Base-by-base conservation (phyloP, 2,113 vertebrate species). In the Loxodonta africana region DNA sequence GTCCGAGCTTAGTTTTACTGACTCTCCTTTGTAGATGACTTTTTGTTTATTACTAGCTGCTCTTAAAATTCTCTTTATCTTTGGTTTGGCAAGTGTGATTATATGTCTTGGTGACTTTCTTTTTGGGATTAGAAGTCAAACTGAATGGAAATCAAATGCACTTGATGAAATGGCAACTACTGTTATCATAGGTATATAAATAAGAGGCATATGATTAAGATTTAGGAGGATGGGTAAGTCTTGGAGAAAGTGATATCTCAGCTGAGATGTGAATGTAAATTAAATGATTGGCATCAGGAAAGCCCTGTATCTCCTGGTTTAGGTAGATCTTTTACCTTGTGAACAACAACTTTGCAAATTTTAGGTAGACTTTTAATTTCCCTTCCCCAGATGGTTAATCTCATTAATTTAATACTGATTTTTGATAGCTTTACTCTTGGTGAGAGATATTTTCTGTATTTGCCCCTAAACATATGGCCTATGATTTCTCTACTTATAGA, bases 351-450 rank as follows among this genome's bases (percentile, higher is more conserved):
- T 53, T 88, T 67, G 3, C 1, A 89, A 69, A 71, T 78, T 84
- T 83, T 60, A 67, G 28, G 69, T 62, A 67, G 41, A 63, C 5
- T 93, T 88, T 74, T 62, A 5, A 87, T 78, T 94, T 82, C 17
- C 53, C 37, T 95, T 96, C 30, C 5, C n/a, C 10, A 88, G 44
- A 81, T 85, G 53, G 53, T 51, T 95, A 67, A 46, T 94, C 85
- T 94, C 4, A 71, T 90, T 8, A 80, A 51, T 83, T 62, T 80
- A 93, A 76, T 83, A 21, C 86, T 80, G 33, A 30, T 81, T 77
- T 86, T 91, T 87, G 26, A 83, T 94, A 96, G 87, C 28, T 63
- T 91, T 30, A 74, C 25, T 44, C 48, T 97, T 88, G 37, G 83
- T 30, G 8, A 88, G 77, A 65, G 3, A 37, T 69, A 81, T 57